These are phyloP conservation scores for Heliconius ismenius DNA, from an alignment of 2,888 invertebrate genomes.

Conservation along the genomic window DNA sequence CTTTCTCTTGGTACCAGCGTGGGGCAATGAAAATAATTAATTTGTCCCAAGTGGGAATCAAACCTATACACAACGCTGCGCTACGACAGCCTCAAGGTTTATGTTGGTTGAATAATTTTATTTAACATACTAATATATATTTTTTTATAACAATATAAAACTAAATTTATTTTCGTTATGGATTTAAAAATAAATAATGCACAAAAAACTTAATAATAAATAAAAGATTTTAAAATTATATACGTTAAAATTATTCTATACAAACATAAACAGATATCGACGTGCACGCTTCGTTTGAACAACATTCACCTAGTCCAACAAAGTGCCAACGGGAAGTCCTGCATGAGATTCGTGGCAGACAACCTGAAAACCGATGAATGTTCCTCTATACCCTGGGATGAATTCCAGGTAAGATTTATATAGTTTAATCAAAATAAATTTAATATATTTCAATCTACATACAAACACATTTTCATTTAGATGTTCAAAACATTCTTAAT, in stretches of 20 bases:
- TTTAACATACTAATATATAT: too few species aligned
- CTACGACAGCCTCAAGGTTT: too few species aligned
- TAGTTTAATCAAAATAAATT: not conserved
- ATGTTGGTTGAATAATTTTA: too few species aligned
- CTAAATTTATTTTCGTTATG: too few species aligned
- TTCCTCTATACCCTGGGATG: slow-evolving; percentile 94
- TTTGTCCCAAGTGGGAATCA: too few species aligned
- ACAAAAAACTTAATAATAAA: not conserved
- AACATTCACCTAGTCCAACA: slow-evolving; percentile 72
- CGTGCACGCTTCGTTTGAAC: slow-evolving; percentile 73
- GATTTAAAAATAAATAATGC: too few species aligned
- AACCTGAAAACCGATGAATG: slow-evolving; percentile 91
- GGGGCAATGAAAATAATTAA: too few species aligned
- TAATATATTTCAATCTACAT: not conserved
- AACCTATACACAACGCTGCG: too few species aligned
- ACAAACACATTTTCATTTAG: slow-evolving; percentile 14
- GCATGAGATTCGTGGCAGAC: slow-evolving; percentile 65
- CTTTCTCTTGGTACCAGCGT: too few species aligned
- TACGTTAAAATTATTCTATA: not conserved
- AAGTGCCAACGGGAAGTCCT: slow-evolving; percentile 56
- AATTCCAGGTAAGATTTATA: slow-evolving; percentile 89
- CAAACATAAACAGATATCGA: slow-evolving; percentile 78
- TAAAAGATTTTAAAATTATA: not conserved
- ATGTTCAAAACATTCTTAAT: slow-evolving; percentile 2
- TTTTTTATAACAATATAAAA: too few species aligned